Conservation (phyloP, 23 tunicate genomes). For the Halocynthia aurantium region DNA sequence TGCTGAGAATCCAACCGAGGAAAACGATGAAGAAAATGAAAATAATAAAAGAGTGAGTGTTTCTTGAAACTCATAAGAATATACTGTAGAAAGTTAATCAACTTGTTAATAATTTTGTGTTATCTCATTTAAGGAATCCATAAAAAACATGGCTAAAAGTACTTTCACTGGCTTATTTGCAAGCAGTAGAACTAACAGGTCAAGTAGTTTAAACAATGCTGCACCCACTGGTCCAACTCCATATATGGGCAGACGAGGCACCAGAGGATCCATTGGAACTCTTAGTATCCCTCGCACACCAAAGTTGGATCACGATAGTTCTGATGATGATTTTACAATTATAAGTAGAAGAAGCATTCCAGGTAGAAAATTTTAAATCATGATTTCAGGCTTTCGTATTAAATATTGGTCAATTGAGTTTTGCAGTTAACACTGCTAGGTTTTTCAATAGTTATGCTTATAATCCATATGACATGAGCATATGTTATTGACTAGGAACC, state of each 20-base stretch:
- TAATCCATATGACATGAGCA: no score
- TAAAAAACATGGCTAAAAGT: not conserved
- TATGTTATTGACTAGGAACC: no score
- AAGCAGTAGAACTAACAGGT: constrained; percentile 5
- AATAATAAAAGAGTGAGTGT: no score
- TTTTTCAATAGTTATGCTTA: no score
- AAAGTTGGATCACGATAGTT: constrained; percentile 1
- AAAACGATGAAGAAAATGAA: not conserved
- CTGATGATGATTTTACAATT: constrained; percentile 30
- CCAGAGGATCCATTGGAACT: constrained; percentile 21
- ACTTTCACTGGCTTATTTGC: constrained; percentile 27
- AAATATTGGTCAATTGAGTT: no score
- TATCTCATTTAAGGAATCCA: no score
- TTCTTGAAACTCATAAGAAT: no score
- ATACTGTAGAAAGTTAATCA: no score
- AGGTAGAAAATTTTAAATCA: not conserved
- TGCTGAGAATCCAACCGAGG: not conserved
- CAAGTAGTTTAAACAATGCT: not conserved
- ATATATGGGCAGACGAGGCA: constrained; percentile 5
- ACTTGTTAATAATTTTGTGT: no score
- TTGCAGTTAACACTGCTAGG: no score
- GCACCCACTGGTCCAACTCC: not conserved
- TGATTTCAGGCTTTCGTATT: no score
- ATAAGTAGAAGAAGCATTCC: constrained; percentile 18
- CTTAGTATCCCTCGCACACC: not conserved